A percentile compares a stretch with the other conserved stretches of the same genome.
phyloP scores from a whole-genome alignment of 2,797 vertebrate genomes.

The Diplodus puntazzo region DNA sequence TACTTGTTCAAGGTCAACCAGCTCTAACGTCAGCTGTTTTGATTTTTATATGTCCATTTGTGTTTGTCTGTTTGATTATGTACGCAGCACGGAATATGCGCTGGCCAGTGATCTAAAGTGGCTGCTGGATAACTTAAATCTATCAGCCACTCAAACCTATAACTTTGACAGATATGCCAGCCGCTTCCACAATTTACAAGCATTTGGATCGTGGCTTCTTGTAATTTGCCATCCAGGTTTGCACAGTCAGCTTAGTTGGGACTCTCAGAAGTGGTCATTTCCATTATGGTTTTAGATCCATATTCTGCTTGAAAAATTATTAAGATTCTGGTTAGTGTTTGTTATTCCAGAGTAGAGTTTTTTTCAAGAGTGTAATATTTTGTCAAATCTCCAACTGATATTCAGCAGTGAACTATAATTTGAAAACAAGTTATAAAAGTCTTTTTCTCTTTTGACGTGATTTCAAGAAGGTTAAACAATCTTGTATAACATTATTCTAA shows the following conservation, averaged over 20 bases:
- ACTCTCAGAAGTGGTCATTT: not conserved
- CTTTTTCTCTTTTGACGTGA: not conserved
- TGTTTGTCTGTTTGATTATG: slow-evolving; percentile 29
- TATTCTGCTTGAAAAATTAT: slow-evolving; percentile 7
- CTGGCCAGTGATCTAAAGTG: not conserved
- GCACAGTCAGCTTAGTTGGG: slow-evolving; percentile 26
- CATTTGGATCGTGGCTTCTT: slow-evolving; percentile 24
- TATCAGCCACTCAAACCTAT: slow-evolving; percentile 33
- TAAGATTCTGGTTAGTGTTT: not conserved
- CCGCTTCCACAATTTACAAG: slow-evolving; percentile 38
- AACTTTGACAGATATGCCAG: slow-evolving; percentile 37
- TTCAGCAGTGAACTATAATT: not conserved
- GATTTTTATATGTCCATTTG: slow-evolving; percentile 65
- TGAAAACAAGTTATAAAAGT: not conserved
- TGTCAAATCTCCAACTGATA: not conserved
- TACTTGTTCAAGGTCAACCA: slow-evolving; percentile 93
- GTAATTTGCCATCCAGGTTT: slow-evolving; percentile 35
- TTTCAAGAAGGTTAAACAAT: not conserved
- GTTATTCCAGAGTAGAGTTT: not conserved
- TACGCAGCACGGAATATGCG: not conserved
- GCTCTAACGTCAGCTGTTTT: slow-evolving; percentile 90
- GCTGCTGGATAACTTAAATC: slow-evolving; percentile 15
- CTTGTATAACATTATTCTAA: not conserved
- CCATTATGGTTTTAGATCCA: not conserved
- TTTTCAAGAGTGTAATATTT: not conserved